Base-by-base conservation (phyloP, 2,113 vertebrate genomes). In the Salvator merianae region DNA sequence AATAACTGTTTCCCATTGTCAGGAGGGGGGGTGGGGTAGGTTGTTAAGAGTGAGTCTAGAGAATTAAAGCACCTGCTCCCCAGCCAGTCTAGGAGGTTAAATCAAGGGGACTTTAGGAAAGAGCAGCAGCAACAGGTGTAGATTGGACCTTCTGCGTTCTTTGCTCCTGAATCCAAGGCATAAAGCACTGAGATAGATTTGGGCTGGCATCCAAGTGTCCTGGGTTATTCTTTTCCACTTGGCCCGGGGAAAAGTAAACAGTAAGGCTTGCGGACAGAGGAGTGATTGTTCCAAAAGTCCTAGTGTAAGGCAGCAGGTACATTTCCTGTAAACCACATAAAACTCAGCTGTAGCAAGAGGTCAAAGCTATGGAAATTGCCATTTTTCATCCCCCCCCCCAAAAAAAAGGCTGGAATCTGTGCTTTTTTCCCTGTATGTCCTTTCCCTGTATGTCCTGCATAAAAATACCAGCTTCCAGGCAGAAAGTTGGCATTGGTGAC, bases 171-270 rank as follows among this genome's bases (percentile, higher is more conserved):
- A 76, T n/a, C 47, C 30, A n/a, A 16, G 30, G 34, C 74, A 0
- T 70, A 40, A 2, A 10, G 74, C 18, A 7, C 13, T 53, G 65
- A 8, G 28, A 40, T 34, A 30, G 34, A 18, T 66, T 40, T 20
- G 28, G 47, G 43, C 73, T 69, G 82, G 1, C 10, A 30, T 69
- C 73, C 34, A 38, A 59, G 28, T 6, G 34, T 43, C 36, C 74
- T 69, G 30, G 4, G 24, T 47, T 75, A 40, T 53, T 83, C 73
- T 32, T 77, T 77, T 55, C 28, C 28, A 34, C 50, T 43, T 59
- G 24, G 24, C 50, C 66, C 83, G 43, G 28, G 63, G 24, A 38
- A 78, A 84, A 70, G 83, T 84, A 77, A 84, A 71, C 74, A 77
- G 34, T 38, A 26, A 40, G 34, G n/a, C 50, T 32, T 84, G 66